Percentiles rank a stretch among this genome's conserved stretches.
phyloP scores from a whole-genome alignment of 2,113 vertebrate species.

The Geococcyx californianus region DNA sequence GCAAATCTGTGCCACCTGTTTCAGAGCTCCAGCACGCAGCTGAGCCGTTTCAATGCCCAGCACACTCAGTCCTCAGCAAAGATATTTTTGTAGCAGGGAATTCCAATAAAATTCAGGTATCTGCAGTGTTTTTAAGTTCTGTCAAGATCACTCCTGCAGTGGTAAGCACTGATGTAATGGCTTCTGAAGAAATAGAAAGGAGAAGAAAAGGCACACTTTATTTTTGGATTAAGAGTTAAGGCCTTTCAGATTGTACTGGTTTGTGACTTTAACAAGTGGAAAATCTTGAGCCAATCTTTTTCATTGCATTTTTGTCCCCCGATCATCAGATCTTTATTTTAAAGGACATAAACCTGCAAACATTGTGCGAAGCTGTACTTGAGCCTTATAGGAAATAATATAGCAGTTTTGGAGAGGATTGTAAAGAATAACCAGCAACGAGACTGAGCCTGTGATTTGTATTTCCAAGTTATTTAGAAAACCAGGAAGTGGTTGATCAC shows the following conservation, averaged over 20 bases:
- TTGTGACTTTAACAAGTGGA: background rate
- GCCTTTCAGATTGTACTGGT: background rate
- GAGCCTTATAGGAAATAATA: background rate
- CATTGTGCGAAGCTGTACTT: background rate
- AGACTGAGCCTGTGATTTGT: background rate
- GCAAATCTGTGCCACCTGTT: background rate
- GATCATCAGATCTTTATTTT: background rate
- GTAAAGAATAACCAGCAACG: background rate
- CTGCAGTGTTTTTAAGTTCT: constrained; percentile 12
- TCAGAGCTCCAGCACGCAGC: background rate
- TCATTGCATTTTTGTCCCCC: background rate
- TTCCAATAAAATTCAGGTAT: background rate
- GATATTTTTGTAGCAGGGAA: background rate
- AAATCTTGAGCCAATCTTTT: constrained; percentile 10
- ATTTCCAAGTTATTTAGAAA: background rate
- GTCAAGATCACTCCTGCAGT: background rate
- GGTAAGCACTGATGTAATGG: background rate
- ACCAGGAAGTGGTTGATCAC: background rate
- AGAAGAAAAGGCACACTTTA: background rate
- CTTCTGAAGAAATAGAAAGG: background rate
- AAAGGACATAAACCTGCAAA: background rate
- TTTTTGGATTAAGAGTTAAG: constrained; percentile 26
- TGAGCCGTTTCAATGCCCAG: background rate
- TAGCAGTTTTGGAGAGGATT: background rate
- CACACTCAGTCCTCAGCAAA: background rate